A percentile compares a stretch with the other conserved stretches of the same genome.
Evolutionary conservation across 2,888 invertebrate genomes (phyloP).

Genomic region (Cylloceria caligata): DNA sequence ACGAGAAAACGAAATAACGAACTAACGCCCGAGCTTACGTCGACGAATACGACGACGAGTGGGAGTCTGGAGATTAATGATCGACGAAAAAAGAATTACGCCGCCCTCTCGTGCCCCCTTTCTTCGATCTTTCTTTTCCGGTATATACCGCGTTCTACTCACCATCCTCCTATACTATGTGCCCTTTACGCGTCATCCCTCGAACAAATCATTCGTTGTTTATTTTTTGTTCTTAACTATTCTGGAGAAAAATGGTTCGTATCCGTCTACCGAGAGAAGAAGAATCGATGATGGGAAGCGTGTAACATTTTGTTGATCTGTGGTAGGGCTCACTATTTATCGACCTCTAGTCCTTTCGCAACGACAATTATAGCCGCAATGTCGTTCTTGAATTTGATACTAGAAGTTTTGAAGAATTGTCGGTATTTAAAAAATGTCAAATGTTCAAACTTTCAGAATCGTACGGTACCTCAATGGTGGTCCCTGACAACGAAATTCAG

Average conservation of each 20-base stretch:
- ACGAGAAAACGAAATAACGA: conserved; percentile 60
- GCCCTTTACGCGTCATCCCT: conserved; percentile 26
- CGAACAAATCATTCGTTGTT: conserved; percentile 36
- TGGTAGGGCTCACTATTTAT: not conserved
- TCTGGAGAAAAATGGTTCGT: conserved; percentile 25
- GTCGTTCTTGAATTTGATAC: not conserved
- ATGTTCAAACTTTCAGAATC: no score
- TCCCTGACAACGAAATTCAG: no score
- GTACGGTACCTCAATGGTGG: no score
- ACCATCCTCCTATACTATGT: not conserved
- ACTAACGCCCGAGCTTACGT: conserved; percentile 29
- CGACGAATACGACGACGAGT: conserved; percentile 47
- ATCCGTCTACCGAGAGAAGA: not conserved
- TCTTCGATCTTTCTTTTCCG: conserved; percentile 44
- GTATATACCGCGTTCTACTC: not conserved
- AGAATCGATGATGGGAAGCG: not conserved
- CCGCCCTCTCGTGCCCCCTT: conserved; percentile 10
- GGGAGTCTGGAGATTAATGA: conserved; percentile 62
- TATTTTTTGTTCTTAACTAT: conserved; percentile 3
- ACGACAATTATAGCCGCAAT: not conserved
- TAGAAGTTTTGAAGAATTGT: not conserved
- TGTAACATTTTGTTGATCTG: conserved; percentile 5
- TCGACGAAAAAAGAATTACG: conserved; percentile 59
- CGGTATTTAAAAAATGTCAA: no score
- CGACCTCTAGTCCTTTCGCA: not conserved